These are phyloP conservation scores for Melinaea menophilus DNA, from an alignment of 2,888 invertebrate genomes.

Conservation along the genomic window DNA sequence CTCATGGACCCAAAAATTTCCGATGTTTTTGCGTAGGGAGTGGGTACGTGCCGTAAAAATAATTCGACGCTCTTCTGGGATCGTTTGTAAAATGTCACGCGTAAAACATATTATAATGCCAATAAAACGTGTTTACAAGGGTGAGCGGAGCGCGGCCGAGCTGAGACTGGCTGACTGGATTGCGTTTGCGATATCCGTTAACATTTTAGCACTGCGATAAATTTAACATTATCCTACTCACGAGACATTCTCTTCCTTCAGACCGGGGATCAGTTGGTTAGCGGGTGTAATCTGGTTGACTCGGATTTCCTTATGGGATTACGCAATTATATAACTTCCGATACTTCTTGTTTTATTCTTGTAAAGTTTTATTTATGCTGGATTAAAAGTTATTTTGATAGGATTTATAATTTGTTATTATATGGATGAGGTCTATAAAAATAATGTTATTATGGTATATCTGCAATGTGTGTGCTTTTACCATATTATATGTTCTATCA, in stretches of 20 bases:
- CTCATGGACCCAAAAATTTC: conserved; percentile 64
- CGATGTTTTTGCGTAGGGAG: conserved; percentile 64
- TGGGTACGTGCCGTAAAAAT: conserved; percentile 72
- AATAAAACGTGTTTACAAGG: conserved; percentile 79
- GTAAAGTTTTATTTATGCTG: conserved; percentile 3
- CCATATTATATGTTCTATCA: not conserved
- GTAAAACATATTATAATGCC: conserved; percentile 79
- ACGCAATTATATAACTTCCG: conserved; percentile 59
- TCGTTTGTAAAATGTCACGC: conserved; percentile 79
- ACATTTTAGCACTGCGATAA: conserved; percentile 77
- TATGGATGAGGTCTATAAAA: too few relatives aligned
- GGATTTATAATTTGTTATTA: not conserved
- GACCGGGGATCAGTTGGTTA: conserved; percentile 74
- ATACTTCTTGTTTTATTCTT: conserved; percentile 17
- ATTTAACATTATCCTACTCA: conserved; percentile 75
- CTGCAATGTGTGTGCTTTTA: not conserved
- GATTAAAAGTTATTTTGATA: conserved; percentile 1
- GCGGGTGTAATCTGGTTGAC: conserved; percentile 72
- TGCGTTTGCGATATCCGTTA: conserved; percentile 72
- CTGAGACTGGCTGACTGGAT: conserved; percentile 39
- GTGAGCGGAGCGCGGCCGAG: conserved; percentile 68
- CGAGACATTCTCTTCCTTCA: conserved; percentile 75
- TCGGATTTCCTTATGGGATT: conserved; percentile 68
- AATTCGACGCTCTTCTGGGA: conserved; percentile 74
- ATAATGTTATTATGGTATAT: too few relatives aligned